These are phyloP conservation scores for Huso huso DNA, from an alignment of 2,797 vertebrate genomes.

Conservation along the genomic window DNA sequence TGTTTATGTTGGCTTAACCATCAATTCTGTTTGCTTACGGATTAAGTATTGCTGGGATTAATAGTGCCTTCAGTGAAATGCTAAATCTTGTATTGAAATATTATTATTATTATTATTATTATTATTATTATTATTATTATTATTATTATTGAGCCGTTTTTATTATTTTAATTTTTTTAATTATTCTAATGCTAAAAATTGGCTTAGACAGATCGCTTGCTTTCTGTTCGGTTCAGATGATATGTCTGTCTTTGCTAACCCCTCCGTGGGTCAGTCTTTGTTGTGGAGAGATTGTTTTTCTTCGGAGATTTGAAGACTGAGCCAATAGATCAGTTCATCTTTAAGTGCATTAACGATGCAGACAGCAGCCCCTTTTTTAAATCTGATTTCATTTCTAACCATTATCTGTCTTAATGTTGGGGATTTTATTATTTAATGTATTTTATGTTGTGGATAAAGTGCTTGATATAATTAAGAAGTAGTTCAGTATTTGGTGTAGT, in stretches of 20 bases:
- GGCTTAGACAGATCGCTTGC: no score
- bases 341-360: no score
- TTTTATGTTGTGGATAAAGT: background rate
- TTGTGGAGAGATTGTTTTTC: no score
- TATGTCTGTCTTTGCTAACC: no score
- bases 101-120: conserved; percentile 8
- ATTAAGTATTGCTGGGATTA: conserved; percentile 39
- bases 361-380: no score
- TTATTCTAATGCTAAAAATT: background rate
- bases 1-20: conserved; percentile 32
- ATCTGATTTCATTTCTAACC: no score
- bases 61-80: conserved; percentile 33
- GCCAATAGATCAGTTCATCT: no score
- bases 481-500: background rate
- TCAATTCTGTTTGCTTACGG: conserved; percentile 25
- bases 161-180: background rate
- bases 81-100: conserved; percentile 22
- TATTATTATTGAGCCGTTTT: background rate
- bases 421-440: background rate
- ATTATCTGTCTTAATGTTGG: background rate
- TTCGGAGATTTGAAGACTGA: no score
- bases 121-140: background rate
- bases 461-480: background rate
- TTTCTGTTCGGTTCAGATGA: no score
- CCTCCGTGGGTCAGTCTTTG: no score